These are phyloP conservation scores for Cotesia typhae DNA, from an alignment of 1,140 invertebrate genomes.

Conservation along the genomic window DNA sequence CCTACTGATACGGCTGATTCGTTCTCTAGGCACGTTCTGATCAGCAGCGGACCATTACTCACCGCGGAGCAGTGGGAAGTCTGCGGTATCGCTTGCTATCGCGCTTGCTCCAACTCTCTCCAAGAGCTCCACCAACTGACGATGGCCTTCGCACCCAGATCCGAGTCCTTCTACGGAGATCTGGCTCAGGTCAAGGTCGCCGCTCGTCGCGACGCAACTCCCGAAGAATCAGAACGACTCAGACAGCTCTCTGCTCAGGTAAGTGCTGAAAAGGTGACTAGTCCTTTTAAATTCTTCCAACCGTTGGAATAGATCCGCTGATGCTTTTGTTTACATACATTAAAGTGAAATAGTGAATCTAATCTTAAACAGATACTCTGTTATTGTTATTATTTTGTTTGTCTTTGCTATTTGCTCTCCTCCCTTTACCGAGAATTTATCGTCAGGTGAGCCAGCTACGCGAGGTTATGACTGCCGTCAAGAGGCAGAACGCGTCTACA, in stretches of 20 bases:
- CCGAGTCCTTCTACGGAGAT: constrained; percentile 93
- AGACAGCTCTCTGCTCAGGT: constrained; percentile 88
- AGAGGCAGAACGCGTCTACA: constrained; percentile 59
- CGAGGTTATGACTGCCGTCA: constrained; percentile 63
- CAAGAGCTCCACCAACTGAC: constrained; percentile 86
- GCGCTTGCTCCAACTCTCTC: constrained; percentile 83
- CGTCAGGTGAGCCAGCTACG: constrained; percentile 66
- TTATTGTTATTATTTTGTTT: constrained; percentile 11
- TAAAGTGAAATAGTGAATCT: background rate
- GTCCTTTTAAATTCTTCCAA: no score
- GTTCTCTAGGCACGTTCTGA: constrained; percentile 76
- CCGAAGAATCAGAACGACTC: constrained; percentile 82
- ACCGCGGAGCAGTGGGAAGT: constrained; percentile 87
- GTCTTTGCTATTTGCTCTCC: constrained; percentile 36
- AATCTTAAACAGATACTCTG: background rate
- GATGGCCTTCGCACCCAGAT: constrained; percentile 86
- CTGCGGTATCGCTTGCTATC: constrained; percentile 78
- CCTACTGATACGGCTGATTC: constrained; percentile 4
- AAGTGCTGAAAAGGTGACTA: constrained; percentile 13
- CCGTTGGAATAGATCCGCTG: background rate
- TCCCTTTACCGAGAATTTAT: constrained; percentile 60
- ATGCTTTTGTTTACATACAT: no score
- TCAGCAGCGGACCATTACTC: constrained; percentile 82
- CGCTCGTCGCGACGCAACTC: constrained; percentile 83
- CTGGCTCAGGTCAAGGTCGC: constrained; percentile 92